phyloP scores from a whole-genome alignment of 2,888 invertebrate species.

The Busseola fusca region DNA sequence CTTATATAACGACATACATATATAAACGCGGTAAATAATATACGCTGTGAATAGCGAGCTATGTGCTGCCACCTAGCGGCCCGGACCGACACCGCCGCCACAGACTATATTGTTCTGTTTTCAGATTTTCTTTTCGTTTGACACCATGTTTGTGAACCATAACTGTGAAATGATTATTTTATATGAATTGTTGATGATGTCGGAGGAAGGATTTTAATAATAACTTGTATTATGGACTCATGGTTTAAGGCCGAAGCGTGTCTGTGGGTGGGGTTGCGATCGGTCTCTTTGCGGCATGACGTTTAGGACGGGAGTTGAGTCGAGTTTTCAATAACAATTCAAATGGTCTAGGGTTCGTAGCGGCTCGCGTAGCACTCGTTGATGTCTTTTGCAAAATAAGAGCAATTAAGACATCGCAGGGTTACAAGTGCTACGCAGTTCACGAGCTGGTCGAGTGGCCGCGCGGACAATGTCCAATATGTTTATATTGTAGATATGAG shows the following conservation, averaged over 20 bases:
- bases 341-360: conserved; percentile 65
- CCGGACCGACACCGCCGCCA: conserved; percentile 74
- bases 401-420: conserved; percentile 46
- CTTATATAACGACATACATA: conserved; percentile 87
- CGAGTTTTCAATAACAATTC: conserved; percentile 57
- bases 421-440: conserved; percentile 56
- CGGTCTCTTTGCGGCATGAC: conserved; percentile 40
- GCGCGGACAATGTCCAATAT: conserved; percentile 22
- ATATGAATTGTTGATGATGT: conserved; percentile 54
- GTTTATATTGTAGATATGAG: conserved; percentile 26
- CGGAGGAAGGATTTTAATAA: conserved; percentile 26
- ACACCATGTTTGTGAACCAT: conserved; percentile 73
- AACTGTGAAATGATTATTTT: conserved; percentile 61
- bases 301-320: conserved; percentile 46
- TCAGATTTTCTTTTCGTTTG: conserved; percentile 78
- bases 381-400: conserved; percentile 72
- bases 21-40: conserved; percentile 86
- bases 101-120: conserved; percentile 76
- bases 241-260: conserved; percentile 20
- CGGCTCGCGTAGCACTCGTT: conserved; percentile 64
- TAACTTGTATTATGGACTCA: conserved; percentile 5
- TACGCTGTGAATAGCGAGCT: conserved; percentile 86
- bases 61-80: conserved; percentile 88
- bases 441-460: conserved; percentile 22
- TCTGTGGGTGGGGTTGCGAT: conserved; percentile 15